Base-by-base conservation (phyloP, 2,888 invertebrate genomes). In the Atrina japonica region DNA sequence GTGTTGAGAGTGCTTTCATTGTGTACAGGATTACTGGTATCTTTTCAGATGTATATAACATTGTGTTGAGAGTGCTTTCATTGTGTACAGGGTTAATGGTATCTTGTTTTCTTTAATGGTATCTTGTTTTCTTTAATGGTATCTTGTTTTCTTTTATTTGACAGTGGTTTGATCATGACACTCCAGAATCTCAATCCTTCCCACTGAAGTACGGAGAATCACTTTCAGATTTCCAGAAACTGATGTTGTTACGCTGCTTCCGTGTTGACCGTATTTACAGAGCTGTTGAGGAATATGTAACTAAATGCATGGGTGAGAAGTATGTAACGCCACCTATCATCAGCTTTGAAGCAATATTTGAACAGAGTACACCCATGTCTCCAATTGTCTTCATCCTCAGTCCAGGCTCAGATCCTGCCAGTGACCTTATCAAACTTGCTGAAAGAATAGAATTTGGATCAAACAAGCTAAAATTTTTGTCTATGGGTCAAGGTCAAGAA, bases 201-300 rank as follows among this genome's bases (percentile, higher is more conserved):
- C 97, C 97, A 0, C 92, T 93, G 82, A 92, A 92, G 2, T 97
- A 95, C 89, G 93, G 93, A n/a, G 91, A 93, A 3, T 92, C 88
- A 11, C 88, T 96, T 78, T 90, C 91, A 23, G 92, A 94, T 0
- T 92, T 94, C 86, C 92, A 96, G 89, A 91, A 94, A 66, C 92
- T 97, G 63, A 95, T 97, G 95, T 88, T 97, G 69, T 91, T 97
- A 61, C 93, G 97, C 21, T 97, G 97, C 89, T 96, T 97, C 92
- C 93, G 97, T 27, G 93, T 96, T 21, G 97, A 97, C 91, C 93
- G 97, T 74, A 94, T 97, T 65, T 96, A 95, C 91, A 93, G 95
- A 78, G 95, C 95, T n/a, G 93, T 97, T 77, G 94, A 94, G 35
- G 94, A 95, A 88, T 97, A 95, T 90, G 95, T 97, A 82, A 94